Evolutionary conservation across 2,797 vertebrate genomes (phyloP).

Genomic region (Caiman crocodilus): DNA sequence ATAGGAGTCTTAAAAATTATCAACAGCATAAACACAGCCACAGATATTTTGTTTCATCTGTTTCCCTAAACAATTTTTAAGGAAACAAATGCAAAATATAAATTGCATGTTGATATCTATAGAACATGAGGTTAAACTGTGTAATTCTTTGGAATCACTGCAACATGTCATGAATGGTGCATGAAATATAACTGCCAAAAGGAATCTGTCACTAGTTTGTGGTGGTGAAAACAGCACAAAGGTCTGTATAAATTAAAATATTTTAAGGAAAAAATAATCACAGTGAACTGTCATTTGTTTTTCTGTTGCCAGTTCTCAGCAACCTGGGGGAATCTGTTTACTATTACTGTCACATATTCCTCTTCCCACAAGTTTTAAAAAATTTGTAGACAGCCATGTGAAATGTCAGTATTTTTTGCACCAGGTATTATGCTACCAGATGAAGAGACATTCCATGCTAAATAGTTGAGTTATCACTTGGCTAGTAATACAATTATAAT

Average conservation of each 20-base stretch:
- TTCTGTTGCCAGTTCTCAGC: not conserved
- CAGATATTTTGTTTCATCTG: not conserved
- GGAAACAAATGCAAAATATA: not conserved
- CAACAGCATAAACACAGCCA: not conserved
- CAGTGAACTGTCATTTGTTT: fast-evolving
- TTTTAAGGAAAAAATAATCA: not conserved
- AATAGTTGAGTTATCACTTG: not conserved
- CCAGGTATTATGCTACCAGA: not conserved
- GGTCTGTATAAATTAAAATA: not conserved
- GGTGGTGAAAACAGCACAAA: not conserved
- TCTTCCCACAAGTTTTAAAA: not conserved
- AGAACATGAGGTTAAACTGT: not conserved
- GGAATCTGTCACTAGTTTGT: not conserved
- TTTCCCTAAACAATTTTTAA: not conserved
- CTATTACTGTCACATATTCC: not conserved
- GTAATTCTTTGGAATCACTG: not conserved
- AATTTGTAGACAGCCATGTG: not conserved
- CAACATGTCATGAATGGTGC: not conserved
- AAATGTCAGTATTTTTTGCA: not conserved
- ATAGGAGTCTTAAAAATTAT: not conserved
- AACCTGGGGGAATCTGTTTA: not conserved
- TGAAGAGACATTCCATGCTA: not conserved
- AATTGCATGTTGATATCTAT: not conserved
- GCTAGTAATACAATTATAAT: not conserved
- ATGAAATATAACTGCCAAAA: not conserved